These are phyloP conservation scores for Sula dactylatra DNA, from an alignment of 2,113 vertebrate species.

Conservation along the genomic window DNA sequence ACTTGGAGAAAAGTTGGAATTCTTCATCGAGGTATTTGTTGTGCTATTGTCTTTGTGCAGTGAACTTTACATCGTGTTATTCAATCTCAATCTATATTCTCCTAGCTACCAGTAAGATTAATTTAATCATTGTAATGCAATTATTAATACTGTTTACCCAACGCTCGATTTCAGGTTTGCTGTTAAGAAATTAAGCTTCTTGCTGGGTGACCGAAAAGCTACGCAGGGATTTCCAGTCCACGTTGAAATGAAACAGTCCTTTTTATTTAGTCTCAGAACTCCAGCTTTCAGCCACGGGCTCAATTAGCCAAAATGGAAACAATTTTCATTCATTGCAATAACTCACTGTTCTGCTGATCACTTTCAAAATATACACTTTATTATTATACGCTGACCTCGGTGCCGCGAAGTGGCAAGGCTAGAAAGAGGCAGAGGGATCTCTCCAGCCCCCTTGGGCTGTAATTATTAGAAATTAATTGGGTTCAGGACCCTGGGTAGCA, in stretches of 20 bases:
- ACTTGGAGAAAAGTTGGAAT: conserved; percentile 76
- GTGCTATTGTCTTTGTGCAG: conserved; percentile 84
- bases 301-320: conserved; percentile 95
- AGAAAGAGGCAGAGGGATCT: conserved; percentile 77
- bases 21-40: conserved; percentile 73
- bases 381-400: conserved; percentile 83
- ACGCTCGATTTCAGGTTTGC: conserved; percentile 83
- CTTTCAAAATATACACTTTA: conserved; percentile 87
- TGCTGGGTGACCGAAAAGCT: conserved; percentile 70
- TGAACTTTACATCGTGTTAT: conserved; percentile 78
- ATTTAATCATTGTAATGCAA: conserved; percentile 87
- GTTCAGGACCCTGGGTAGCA: conserved; percentile 86
- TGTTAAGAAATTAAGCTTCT: conserved; percentile 84
- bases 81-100: conserved; percentile 75
- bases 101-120: conserved; percentile 82
- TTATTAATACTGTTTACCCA: conserved; percentile 87
- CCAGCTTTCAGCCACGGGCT: conserved; percentile 78
- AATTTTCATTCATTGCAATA: conserved; percentile 90
- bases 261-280: conserved; percentile 78
- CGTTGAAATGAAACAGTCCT: conserved; percentile 75
- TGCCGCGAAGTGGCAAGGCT: conserved; percentile 79
- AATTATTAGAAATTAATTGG: conserved; percentile 98
- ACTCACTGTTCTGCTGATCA: conserved; percentile 84
- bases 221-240: conserved; percentile 70
- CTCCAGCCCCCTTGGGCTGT: conserved; percentile 85